Evolutionary conservation across 2,113 vertebrate genomes (phyloP), one percentile per base, ranked within the genome.

Genomic region (Phrynocephalus versicolor): DNA sequence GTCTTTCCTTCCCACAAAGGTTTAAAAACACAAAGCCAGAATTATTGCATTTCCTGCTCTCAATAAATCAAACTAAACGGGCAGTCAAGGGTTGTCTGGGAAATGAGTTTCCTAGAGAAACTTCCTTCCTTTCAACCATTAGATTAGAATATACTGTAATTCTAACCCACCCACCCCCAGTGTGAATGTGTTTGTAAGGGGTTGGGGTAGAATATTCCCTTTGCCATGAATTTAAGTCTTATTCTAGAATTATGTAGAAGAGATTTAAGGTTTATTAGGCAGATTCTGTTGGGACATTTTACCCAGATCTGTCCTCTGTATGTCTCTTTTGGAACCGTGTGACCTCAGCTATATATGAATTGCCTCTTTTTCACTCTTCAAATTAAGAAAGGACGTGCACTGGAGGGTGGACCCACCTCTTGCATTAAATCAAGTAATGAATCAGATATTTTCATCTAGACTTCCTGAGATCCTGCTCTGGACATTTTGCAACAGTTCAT

Each of bases 61-160:
- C 83, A 85, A 85, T 58, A 82, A 39, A 2, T 0, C 30, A 51
- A 82, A 57, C 69, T 74, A 64, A 1, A 82, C 84, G 77, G 93
- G 93, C 91, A 92, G 73, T 84, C 86, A 94, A 92, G 93, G 94
- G 88, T 95, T 95, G 96, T 91, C 91, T 94, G 95, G 94, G 71
- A 39, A 69, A 75, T 67, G 75, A 6, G 39, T 64, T 88, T 86
- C 88, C 88, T 82, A 65, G 18, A 35, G 74, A 23, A 55, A 57
- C 39, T 76, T 83, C 2, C 57, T 14, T 41, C 39, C n/a, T 58
- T 55, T 8, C 12, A 23, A 35, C 23, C 33, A 21, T 70, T 57
- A 60, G 6, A 23, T 39, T 30, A 75, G 21, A 75, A 57, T 27
- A 65, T 10, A n/a, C n/a, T n/a, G n/a, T n/a, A 60, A 60, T 60